A percentile compares a stretch with the other conserved stretches of the same genome.
These are phyloP conservation scores for Philantomba maxwellii DNA, from an alignment of 2,113 vertebrate genomes.

Conservation along the genomic window DNA sequence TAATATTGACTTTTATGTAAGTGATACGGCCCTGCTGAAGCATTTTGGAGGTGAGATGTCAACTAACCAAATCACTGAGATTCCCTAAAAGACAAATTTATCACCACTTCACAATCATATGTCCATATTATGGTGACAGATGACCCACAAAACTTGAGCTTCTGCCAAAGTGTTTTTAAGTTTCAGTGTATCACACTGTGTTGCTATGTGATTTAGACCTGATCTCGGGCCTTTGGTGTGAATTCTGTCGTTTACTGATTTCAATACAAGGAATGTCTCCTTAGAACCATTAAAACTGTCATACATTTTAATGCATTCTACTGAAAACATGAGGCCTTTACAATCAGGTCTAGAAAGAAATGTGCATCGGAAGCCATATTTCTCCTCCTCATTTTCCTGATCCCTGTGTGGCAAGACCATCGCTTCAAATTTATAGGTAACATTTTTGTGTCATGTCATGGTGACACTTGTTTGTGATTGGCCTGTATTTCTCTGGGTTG, in stretches of 20 bases:
- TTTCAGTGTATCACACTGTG: conserved; percentile 30
- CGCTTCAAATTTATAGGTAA: not conserved
- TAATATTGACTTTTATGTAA: conserved; percentile 7
- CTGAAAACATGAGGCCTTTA: conserved; percentile 63
- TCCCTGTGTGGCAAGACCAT: not conserved
- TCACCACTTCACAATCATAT: conserved; percentile 39
- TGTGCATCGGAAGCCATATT: conserved; percentile 27
- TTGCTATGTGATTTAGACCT: conserved; percentile 44
- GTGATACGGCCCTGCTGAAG: not conserved
- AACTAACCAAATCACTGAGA: conserved; percentile 41
- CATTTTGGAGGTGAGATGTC: conserved; percentile 3
- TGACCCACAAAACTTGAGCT: conserved; percentile 57
- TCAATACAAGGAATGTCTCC: conserved; percentile 56
- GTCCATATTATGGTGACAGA: conserved; percentile 50
- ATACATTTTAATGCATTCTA: conserved; percentile 70
- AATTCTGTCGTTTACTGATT: conserved; percentile 65
- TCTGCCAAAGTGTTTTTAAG: conserved; percentile 44
- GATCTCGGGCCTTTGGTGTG: conserved; percentile 37
- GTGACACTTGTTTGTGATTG: not conserved
- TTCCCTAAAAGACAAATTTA: not conserved
- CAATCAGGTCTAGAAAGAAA: conserved; percentile 53
- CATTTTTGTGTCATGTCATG: conserved; percentile 20
- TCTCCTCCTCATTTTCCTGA: not conserved
- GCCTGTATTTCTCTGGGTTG: not conserved
- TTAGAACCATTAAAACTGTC: conserved; percentile 55